phyloP scores from a whole-genome alignment of 2,888 invertebrate species.

The Taphrorychus bicolor region DNA sequence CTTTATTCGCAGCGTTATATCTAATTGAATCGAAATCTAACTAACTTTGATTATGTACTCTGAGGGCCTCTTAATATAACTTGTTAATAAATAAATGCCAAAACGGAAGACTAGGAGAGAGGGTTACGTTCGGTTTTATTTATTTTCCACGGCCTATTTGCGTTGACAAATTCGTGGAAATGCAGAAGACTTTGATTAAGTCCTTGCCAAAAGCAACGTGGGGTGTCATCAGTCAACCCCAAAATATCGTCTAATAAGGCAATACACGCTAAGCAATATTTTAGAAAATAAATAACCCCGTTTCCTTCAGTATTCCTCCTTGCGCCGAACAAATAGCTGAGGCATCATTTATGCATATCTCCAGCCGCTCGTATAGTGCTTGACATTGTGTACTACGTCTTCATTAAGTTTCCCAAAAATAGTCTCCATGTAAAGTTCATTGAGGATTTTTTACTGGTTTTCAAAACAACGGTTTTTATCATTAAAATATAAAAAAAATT shows the following conservation, averaged over 20 bases:
- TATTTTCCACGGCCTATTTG: not conserved
- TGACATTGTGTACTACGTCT: not conserved
- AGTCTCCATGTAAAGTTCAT: too few relatives aligned
- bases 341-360: not conserved
- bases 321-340: not conserved
- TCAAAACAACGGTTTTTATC: too few relatives aligned
- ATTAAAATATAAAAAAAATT: too few relatives aligned
- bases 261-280: constrained; percentile 37
- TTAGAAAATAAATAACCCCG: constrained; percentile 31
- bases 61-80: too few relatives aligned
- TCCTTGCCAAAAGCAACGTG: constrained; percentile 29
- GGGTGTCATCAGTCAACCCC: constrained; percentile 26
- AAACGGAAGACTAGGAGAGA: not conserved
- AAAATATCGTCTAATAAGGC: constrained; percentile 39
- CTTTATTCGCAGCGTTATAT: too few relatives aligned
- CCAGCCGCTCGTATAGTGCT: not conserved
- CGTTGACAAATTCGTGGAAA: constrained; percentile 14
- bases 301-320: constrained; percentile 23
- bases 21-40: too few relatives aligned
- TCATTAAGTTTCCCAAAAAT: too few relatives aligned
- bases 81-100: not conserved
- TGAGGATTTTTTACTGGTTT: too few relatives aligned
- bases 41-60: too few relatives aligned
- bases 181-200: constrained; percentile 36
- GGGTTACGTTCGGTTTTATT: not conserved